phyloP scores from a whole-genome alignment of 1,140 invertebrate species.

The Daktulosphaira vitifoliae region DNA sequence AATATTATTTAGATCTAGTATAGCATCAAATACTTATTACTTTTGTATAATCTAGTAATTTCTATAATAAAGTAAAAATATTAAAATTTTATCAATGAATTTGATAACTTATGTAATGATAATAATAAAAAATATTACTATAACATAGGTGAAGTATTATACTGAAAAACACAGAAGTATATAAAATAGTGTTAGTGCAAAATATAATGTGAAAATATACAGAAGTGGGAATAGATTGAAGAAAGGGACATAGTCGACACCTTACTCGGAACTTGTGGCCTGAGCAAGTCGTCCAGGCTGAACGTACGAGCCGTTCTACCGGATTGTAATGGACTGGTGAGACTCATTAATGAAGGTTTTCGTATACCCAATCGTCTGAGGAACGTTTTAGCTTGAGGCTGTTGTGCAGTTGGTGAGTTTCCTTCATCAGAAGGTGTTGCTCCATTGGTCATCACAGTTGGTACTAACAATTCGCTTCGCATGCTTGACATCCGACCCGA shows the following conservation, averaged over 20 bases:
- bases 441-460: constrained; percentile 20
- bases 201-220: too few relatives aligned
- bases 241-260: constrained; percentile 36
- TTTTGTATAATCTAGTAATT: too few relatives aligned
- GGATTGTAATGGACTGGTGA: constrained; percentile 52
- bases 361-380: constrained; percentile 67
- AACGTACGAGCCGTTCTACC: constrained; percentile 57
- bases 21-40: too few relatives aligned
- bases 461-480: constrained; percentile 19
- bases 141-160: too few relatives aligned
- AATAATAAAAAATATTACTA: too few relatives aligned
- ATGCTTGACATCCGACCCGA: constrained; percentile 20
- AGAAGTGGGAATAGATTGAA: not conserved
- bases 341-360: constrained; percentile 66
- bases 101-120: too few relatives aligned
- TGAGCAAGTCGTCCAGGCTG: constrained; percentile 72
- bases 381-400: constrained; percentile 50
- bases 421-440: constrained; percentile 20
- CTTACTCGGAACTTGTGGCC: constrained; percentile 63
- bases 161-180: too few relatives aligned
- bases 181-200: too few relatives aligned
- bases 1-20: too few relatives aligned
- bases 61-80: too few relatives aligned
- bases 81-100: too few relatives aligned
- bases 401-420: constrained; percentile 37